Evolutionary conservation across 2,888 invertebrate genomes (phyloP), one percentile per base, ranked within the genome.

Genomic region (Gastracanthus pulcherrimus): DNA sequence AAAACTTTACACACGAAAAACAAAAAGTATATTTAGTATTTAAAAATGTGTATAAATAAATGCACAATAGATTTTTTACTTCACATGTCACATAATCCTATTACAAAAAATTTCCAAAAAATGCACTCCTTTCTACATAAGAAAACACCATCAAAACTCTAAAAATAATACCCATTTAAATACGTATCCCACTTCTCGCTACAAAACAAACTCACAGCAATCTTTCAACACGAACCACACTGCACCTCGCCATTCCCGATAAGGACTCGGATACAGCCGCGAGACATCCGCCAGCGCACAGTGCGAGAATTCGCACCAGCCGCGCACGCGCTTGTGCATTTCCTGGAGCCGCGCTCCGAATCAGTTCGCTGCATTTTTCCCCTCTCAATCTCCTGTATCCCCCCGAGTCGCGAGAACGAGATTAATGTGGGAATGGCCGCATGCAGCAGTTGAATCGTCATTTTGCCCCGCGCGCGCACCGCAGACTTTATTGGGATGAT

Each of bases 381-480:
- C 36, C 31, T 34, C 29, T 23, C 58, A 3, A 36, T 5, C n/a
- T 16, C 4, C n/a, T 41, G 7, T 41, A 13, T 41, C 16, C 19
- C 16, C 36, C 11, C n/a, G 19, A 19, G 13, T 13, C 11, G 64
- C 51, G 71, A n/a, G 38, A 71, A 70, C 19, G 23, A 41, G 55
- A 78, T 64, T 78, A 71, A 78, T 41, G 69, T 60, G 76, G 34
- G 76, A 76, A 76, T 1, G 16, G 34, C 34, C 62, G n/a, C 58
- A 19, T 3, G 62, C 6, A 34, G 45, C 58, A 1, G 29, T 2
- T 6, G 9, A 36, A 62, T 34, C 19, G 34, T 16, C 45, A 5
- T 23, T 36, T 26, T n/a, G n/a, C 23, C 19, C 19, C 48, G 23
- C 38, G 38, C 45, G n/a, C 48, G 31, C 36, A 19, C 16, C n/a